Percentiles rank a stretch among this genome's conserved stretches.
Conservation (phyloP, 2,888 invertebrate genomes). For the Drosophila falleni region DNA sequence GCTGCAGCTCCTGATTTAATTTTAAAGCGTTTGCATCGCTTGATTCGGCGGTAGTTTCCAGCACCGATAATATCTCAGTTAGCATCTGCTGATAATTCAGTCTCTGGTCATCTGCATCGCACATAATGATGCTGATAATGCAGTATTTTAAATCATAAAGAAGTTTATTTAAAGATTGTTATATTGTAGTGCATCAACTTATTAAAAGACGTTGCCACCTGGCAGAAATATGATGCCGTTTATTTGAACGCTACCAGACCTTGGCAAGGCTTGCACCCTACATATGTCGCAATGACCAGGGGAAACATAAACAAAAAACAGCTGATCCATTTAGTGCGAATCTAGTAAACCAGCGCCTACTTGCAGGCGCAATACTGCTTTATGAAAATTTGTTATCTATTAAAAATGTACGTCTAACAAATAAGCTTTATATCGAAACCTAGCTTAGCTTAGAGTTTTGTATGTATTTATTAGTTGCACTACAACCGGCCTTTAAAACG, state of each 20-base stretch:
- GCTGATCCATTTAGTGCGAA: not conserved
- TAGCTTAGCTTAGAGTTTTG: not conserved
- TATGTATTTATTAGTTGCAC: no score
- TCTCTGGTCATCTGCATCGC: slow-evolving; percentile 25
- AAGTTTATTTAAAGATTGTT: not conserved
- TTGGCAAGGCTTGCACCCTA: no score
- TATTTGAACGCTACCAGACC: no score
- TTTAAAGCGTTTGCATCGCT: slow-evolving; percentile 67
- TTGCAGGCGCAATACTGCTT: not conserved
- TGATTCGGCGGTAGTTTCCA: slow-evolving; percentile 25
- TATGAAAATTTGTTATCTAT: not conserved
- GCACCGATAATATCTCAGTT: slow-evolving; percentile 51
- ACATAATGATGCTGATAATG: slow-evolving; percentile 19
- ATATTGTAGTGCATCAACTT: not conserved
- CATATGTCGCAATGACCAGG: no score
- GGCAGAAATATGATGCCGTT: no score
- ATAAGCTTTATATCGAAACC: not conserved
- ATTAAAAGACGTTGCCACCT: no score
- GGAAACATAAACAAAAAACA: slow-evolving; percentile 14
- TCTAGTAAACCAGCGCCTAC: not conserved
- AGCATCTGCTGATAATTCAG: slow-evolving; percentile 43
- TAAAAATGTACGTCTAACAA: not conserved
- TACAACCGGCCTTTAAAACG: no score
- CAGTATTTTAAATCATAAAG: not conserved
- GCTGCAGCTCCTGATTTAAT: slow-evolving; percentile 77